phyloP scores from a whole-genome alignment of 2,888 invertebrate genomes.

The Aproaerema taeniolella region DNA sequence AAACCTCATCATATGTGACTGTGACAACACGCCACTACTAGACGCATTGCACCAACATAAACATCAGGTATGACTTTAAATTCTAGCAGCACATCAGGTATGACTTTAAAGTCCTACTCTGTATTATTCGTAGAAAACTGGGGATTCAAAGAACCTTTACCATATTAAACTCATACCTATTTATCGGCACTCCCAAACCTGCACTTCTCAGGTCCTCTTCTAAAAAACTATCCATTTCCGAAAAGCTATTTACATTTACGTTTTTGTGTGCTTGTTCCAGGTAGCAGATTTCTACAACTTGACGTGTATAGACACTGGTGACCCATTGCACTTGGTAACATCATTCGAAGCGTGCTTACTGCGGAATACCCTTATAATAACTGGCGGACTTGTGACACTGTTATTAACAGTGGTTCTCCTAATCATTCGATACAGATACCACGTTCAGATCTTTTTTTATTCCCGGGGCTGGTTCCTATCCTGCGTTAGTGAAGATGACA shows the following conservation, averaged over 20 bases:
- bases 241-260: neutral
- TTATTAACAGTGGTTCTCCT: neutral
- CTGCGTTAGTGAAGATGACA: slow-evolving; percentile 3
- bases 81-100: neutral
- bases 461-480: slow-evolving; percentile 3
- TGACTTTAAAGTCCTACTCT: too few relatives aligned
- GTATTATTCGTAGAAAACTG: too few relatives aligned
- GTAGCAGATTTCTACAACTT: slow-evolving; percentile 4
- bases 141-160: too few relatives aligned
- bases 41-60: neutral
- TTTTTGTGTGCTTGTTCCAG: neutral
- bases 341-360: neutral
- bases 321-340: neutral
- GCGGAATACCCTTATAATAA: neutral
- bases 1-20: neutral
- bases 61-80: neutral
- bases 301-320: neutral
- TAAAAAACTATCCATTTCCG: too few relatives aligned
- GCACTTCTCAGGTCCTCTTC: too few relatives aligned
- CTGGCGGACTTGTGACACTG: too few relatives aligned
- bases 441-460: slow-evolving; percentile 2
- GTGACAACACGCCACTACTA: neutral
- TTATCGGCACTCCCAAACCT: too few relatives aligned
- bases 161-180: too few relatives aligned
- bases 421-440: neutral